A percentile compares a stretch with the other conserved stretches of the same genome.
Conservation (phyloP, 2,888 invertebrate species). For the Netelia virgata region DNA sequence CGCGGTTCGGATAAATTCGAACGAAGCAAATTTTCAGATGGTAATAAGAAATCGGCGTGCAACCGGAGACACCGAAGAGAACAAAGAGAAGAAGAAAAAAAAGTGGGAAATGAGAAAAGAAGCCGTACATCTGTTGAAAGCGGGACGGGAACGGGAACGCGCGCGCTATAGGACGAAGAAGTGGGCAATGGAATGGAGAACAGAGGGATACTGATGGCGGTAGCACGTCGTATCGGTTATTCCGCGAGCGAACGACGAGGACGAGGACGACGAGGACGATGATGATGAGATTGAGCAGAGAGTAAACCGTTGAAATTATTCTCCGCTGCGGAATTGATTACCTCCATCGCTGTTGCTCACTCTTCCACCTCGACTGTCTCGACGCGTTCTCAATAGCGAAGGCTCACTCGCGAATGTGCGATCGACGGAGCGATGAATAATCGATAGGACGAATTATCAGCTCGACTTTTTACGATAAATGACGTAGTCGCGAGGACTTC, state of each 20-base stretch:
- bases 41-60: no score
- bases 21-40: no score
- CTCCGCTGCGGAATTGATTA: conserved; percentile 59
- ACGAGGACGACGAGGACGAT: conserved; percentile 47
- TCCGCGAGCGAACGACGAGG: conserved; percentile 39
- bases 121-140: neutral
- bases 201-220: conserved; percentile 15
- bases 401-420: conserved; percentile 43
- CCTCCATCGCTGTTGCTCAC: conserved; percentile 34
- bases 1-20: no score
- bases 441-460: conserved; percentile 51
- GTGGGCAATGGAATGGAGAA: conserved; percentile 4
- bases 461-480: conserved; percentile 22
- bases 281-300: conserved; percentile 40
- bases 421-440: conserved; percentile 50
- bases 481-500: neutral
- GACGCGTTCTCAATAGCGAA: conserved; percentile 27
- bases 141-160: neutral
- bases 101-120: neutral
- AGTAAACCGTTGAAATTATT: conserved; percentile 62
- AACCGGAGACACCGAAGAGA: no score
- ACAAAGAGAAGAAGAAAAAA: neutral
- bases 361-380: conserved; percentile 12
- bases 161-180: conserved; percentile 3
- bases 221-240: conserved; percentile 60